A percentile compares a stretch with the other conserved stretches of the same genome.
Evolutionary conservation across 2,797 vertebrate species (phyloP).

Genomic region (Sebastes miniatus): DNA sequence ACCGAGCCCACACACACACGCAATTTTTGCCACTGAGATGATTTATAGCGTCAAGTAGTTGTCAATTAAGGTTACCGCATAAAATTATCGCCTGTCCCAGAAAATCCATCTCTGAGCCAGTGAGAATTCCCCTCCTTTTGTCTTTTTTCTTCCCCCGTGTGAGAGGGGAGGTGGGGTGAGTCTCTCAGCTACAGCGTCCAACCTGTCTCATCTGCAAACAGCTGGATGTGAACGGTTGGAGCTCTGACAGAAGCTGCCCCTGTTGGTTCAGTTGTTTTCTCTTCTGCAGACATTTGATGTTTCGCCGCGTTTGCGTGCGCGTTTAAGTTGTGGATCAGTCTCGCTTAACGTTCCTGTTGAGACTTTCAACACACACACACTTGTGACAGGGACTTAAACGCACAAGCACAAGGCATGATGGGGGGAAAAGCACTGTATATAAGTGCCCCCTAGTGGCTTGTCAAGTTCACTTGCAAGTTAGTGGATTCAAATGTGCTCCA

Average conservation of each 20-base stretch:
- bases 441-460: slow-evolving; percentile 80
- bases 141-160: neutral
- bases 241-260: slow-evolving; percentile 22
- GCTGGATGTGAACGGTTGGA: slow-evolving; percentile 21
- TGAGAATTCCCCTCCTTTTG: slow-evolving; percentile 50
- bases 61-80: slow-evolving; percentile 86
- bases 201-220: slow-evolving; percentile 34
- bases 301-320: slow-evolving; percentile 8
- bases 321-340: slow-evolving; percentile 24
- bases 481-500: slow-evolving; percentile 1
- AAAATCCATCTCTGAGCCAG: slow-evolving; percentile 75
- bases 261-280: slow-evolving; percentile 29
- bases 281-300: slow-evolving; percentile 28
- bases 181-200: slow-evolving; percentile 4
- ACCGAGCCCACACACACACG: neutral
- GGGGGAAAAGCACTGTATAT: slow-evolving; percentile 60
- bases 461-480: slow-evolving; percentile 26
- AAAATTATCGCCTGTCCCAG: slow-evolving; percentile 83
- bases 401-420: slow-evolving; percentile 1
- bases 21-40: slow-evolving; percentile 66
- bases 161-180: slow-evolving; percentile 20
- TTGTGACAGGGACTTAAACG: slow-evolving; percentile 33
- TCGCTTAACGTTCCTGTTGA: slow-evolving; percentile 21
- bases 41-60: slow-evolving; percentile 84
- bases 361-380: slow-evolving; percentile 34